Percentiles rank a stretch among this genome's conserved stretches.
Evolutionary conservation across 2,888 invertebrate species (phyloP).

Genomic region (Heliconius charithonia): DNA sequence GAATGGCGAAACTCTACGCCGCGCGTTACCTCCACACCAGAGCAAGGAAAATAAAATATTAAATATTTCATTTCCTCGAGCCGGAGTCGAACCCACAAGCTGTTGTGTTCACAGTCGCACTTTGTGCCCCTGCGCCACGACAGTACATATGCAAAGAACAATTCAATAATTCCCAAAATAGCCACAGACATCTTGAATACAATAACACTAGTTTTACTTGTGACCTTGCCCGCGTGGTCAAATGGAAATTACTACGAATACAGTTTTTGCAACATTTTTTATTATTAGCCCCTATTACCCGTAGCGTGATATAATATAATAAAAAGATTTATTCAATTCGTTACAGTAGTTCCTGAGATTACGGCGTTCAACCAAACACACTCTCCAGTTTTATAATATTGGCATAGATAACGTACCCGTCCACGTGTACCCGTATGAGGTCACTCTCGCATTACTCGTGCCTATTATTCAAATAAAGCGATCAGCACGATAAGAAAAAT

Average conservation of each 20-base stretch:
- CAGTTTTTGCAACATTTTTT: too few species aligned
- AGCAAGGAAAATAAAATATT: too few species aligned
- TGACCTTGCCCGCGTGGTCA: neutral
- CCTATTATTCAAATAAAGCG: conserved; percentile 13
- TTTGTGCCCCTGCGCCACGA: too few species aligned
- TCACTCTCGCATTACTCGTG: conserved; percentile 2
- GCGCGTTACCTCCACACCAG: too few species aligned
- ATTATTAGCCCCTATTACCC: neutral
- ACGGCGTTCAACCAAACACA: neutral
- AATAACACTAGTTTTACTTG: neutral
- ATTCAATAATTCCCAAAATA: too few species aligned
- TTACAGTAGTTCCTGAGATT: neutral
- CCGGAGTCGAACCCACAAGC: too few species aligned
- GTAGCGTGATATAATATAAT: neutral
- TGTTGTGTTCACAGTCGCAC: too few species aligned
- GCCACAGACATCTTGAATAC: neutral
- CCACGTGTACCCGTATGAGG: conserved; percentile 15
- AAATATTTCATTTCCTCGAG: too few species aligned
- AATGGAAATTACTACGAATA: neutral
- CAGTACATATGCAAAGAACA: too few species aligned
- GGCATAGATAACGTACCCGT: conserved; percentile 1
- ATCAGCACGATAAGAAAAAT: conserved; percentile 15
- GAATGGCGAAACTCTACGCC: too few species aligned
- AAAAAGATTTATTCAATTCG: neutral
- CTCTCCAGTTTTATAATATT: neutral